Evolutionary conservation across 1,140 invertebrate genomes (phyloP).

Genomic region (Temnothorax curvispinosus): DNA sequence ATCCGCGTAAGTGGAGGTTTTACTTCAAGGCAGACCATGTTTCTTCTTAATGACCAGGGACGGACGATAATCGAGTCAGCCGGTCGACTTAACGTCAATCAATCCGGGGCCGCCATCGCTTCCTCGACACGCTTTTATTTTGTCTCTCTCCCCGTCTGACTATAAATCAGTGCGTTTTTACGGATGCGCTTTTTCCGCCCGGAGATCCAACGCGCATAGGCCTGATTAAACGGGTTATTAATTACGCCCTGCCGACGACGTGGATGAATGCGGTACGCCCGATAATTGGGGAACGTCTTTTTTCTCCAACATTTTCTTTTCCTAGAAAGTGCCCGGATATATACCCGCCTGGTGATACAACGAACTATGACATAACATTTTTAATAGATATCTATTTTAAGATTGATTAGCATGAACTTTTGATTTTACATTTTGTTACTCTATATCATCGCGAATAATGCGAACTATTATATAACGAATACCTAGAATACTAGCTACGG

Average conservation of each 20-base stretch:
- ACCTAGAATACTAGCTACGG: neutral
- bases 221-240: conserved; percentile 83
- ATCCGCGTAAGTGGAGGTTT: conserved; percentile 57
- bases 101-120: conserved; percentile 58
- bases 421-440: neutral
- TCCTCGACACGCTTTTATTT: conserved; percentile 54
- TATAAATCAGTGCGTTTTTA: conserved; percentile 83
- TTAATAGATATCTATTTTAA: neutral
- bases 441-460: neutral
- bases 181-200: conserved; percentile 72
- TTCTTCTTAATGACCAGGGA: conserved; percentile 79
- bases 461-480: neutral
- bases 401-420: neutral
- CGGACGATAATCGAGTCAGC: conserved; percentile 80
- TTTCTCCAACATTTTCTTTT: conserved; percentile 70
- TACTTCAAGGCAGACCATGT: conserved; percentile 59
- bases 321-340: neutral
- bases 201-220: conserved; percentile 74
- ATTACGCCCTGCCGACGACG: conserved; percentile 79
- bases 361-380: neutral
- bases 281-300: conserved; percentile 76
- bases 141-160: conserved; percentile 65
- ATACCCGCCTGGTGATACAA: neutral
- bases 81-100: conserved; percentile 82
- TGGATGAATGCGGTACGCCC: conserved; percentile 77